Conservation (phyloP, 1,140 invertebrate species). For the Hetaerina americana region DNA sequence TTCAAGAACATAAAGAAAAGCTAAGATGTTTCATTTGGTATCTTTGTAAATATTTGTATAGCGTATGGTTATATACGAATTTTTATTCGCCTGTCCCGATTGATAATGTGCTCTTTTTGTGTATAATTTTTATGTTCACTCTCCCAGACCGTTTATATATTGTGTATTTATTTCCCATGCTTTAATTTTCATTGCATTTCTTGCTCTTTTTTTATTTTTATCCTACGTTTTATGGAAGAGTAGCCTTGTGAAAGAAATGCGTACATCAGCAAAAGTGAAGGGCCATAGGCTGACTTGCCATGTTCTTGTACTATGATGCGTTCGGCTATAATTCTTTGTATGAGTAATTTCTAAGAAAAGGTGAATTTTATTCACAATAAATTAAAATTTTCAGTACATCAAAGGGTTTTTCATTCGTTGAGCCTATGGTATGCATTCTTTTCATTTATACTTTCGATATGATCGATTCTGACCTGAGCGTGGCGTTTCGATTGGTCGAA, state of each 20-base stretch:
- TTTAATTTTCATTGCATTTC: neutral
- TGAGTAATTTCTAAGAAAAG: neutral
- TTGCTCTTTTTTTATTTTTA: neutral
- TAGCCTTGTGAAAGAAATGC: neutral
- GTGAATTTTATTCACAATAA: neutral
- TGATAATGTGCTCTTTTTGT: neutral
- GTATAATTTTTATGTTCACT: neutral
- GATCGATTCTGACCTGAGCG: too few relatives aligned
- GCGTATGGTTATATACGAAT: neutral
- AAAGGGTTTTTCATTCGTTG: neutral
- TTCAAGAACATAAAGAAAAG: neutral
- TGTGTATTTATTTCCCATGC: neutral
- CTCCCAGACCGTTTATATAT: neutral
- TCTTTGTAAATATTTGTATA: neutral
- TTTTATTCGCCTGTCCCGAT: neutral
- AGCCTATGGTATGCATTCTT: neutral
- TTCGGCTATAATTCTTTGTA: neutral
- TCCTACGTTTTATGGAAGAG: neutral
- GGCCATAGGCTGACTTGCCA: neutral
- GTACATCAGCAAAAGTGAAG: neutral
- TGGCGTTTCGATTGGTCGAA: neutral
- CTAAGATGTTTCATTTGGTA: neutral
- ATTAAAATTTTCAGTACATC: neutral
- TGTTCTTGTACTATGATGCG: neutral
- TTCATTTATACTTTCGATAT: neutral